Percentiles rank a stretch among this genome's conserved stretches.
Evolutionary conservation across 1,140 invertebrate species (phyloP).

Genomic region (Lepidurus couesii): DNA sequence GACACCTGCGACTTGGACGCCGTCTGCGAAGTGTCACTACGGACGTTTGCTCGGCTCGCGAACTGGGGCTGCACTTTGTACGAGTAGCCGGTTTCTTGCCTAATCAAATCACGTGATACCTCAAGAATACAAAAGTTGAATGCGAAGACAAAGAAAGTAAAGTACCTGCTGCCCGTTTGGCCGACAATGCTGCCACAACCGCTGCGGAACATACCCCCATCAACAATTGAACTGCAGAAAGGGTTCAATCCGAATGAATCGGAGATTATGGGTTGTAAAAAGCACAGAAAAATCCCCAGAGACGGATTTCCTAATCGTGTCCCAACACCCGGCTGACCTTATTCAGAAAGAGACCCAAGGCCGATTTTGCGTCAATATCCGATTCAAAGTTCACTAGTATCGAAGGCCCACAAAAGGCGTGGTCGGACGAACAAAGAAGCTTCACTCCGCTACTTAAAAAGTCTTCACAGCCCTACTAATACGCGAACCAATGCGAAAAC

Average conservation of each 20-base stretch:
- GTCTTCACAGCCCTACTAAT: neutral
- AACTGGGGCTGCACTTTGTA: neutral
- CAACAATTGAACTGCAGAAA: constrained; percentile 22
- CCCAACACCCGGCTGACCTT: neutral
- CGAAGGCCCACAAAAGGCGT: neutral
- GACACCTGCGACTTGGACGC: neutral
- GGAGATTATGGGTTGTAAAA: neutral
- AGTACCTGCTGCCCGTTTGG: constrained; percentile 24
- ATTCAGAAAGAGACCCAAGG: neutral
- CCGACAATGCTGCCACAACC: constrained; percentile 30
- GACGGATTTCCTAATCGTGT: neutral
- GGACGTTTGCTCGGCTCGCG: neutral
- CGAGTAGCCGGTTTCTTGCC: neutral
- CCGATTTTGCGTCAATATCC: neutral
- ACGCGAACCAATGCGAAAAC: neutral
- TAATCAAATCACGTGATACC: neutral
- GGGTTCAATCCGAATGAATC: neutral
- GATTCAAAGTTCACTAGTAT: neutral
- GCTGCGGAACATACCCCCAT: constrained; percentile 29
- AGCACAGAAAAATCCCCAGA: neutral
- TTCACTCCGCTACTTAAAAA: neutral
- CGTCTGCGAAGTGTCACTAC: neutral
- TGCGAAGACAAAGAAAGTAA: neutral
- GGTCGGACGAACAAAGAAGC: neutral
- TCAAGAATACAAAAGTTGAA: neutral